Evolutionary conservation across 2,797 vertebrate species (phyloP).

Genomic region (Microhierax caerulescens): DNA sequence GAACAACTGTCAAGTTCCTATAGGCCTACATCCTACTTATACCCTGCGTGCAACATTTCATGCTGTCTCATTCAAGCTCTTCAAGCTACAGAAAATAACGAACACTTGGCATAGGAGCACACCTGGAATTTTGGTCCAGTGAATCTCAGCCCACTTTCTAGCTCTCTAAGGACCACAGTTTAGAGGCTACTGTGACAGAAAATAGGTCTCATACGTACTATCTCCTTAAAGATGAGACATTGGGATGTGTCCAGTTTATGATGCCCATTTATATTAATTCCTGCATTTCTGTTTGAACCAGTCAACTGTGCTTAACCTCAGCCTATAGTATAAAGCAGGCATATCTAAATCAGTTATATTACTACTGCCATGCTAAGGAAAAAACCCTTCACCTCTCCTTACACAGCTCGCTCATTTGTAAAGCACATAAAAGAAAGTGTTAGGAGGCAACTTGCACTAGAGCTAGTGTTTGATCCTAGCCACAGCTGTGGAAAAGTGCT

Average conservation of each 20-base stretch:
- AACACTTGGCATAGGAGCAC: background rate
- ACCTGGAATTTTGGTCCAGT: background rate
- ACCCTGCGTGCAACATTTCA: background rate
- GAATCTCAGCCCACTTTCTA: background rate
- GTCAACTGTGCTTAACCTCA: background rate
- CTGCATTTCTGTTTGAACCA: background rate
- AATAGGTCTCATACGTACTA: background rate
- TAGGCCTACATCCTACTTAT: background rate
- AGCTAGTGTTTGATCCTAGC: background rate
- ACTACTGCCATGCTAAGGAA: background rate
- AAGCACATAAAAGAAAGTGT: background rate
- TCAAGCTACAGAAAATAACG: background rate
- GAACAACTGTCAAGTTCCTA: fast-evolving
- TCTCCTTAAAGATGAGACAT: background rate
- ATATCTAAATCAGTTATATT: background rate
- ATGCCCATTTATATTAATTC: background rate
- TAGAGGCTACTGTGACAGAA: background rate
- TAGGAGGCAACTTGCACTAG: background rate
- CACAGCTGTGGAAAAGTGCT: background rate
- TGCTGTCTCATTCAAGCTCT: background rate
- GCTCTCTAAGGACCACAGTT: background rate
- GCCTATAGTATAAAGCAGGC: background rate
- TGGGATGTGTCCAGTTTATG: background rate
- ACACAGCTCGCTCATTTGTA: background rate
- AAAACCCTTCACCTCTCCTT: background rate